Base-by-base conservation (phyloP, 2,888 invertebrate species). In the Callyntrura guangdongensis region DNA sequence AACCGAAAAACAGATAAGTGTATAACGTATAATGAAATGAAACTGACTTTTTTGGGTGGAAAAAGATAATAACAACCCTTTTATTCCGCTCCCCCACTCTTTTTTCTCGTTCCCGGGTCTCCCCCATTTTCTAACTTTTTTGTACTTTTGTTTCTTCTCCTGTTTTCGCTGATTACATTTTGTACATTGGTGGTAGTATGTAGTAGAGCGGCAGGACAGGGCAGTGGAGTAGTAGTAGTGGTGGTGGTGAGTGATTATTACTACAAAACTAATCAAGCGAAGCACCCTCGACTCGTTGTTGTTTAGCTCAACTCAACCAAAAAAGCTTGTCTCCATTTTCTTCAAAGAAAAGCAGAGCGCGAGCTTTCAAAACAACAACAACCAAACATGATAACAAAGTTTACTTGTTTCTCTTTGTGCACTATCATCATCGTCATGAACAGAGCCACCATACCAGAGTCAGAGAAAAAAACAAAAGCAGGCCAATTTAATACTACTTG, bases 41-140 rank as follows among this genome's bases (percentile, higher is more conserved):
- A n/a, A n/a, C n/a, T 53, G 49, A 79, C 20, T 45, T 53, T 87
- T 81, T 61, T 77, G 81, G 64, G 87, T 67, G 64, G 67, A 81
- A 84, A 85, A 72, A 82, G 88, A 88, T 88, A 88, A 88, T 82
- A 83, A 74, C 89, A 90, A 90, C 86, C 86, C 86, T 90, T 90
- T 79, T 61, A 14, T 72, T 74, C 59, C 22, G 69, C 14, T 56
- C 53, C 27, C 27, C 36, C 77, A 49, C 36, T 22, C 36, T 9
- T 1, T 25, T n/a, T n/a, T 61, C 11, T n/a, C n/a, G n/a, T n/a
- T n/a, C n/a, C n/a, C n/a, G n/a, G n/a, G n/a, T 22, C 83, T 83
- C 83, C 56, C 59, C 74, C 12, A 53, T 27, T 72, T 49, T 12
- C 67, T 6, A 61, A 64, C 67, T 83, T 45, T 59, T 83, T 74